These are phyloP conservation scores for Aspidapion aeneum DNA, from an alignment of 2,888 invertebrate species.

Conservation along the genomic window DNA sequence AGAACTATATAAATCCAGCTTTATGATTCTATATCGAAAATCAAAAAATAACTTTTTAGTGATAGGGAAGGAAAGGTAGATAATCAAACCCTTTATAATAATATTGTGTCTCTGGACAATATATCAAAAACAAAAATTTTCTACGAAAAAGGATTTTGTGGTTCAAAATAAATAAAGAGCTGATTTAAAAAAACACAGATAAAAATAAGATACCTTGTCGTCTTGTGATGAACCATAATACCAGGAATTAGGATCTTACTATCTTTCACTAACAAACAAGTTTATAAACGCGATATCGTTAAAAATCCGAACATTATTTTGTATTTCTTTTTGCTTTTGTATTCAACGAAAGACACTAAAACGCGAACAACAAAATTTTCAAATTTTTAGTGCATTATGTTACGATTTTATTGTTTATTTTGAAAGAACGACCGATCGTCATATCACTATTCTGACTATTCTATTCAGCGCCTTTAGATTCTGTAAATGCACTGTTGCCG, in stretches of 20 bases:
- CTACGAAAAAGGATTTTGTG: no score
- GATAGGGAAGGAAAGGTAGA: no score
- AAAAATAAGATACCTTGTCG: conserved; percentile 39
- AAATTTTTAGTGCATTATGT: background rate
- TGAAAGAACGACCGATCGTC: background rate
- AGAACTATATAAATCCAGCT: no score
- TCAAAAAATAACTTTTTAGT: no score
- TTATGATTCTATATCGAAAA: no score
- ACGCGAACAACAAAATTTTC: background rate
- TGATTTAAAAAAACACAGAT: conserved; percentile 20
- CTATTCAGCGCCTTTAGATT: background rate
- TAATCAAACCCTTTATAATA: no score
- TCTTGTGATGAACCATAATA: conserved; percentile 44
- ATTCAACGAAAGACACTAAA: background rate
- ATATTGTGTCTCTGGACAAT: no score
- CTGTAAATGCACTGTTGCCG: background rate
- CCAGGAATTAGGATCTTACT: conserved; percentile 43
- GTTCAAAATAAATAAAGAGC: no score
- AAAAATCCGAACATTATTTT: background rate
- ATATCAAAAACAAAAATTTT: no score
- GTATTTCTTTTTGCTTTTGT: background rate
- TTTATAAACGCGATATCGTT: conserved; percentile 14
- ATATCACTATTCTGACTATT: background rate
- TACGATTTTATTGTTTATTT: background rate
- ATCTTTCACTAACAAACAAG: conserved; percentile 11